Conservation (phyloP, 2,888 invertebrate species). For the Epiperipatus broadwayi region DNA sequence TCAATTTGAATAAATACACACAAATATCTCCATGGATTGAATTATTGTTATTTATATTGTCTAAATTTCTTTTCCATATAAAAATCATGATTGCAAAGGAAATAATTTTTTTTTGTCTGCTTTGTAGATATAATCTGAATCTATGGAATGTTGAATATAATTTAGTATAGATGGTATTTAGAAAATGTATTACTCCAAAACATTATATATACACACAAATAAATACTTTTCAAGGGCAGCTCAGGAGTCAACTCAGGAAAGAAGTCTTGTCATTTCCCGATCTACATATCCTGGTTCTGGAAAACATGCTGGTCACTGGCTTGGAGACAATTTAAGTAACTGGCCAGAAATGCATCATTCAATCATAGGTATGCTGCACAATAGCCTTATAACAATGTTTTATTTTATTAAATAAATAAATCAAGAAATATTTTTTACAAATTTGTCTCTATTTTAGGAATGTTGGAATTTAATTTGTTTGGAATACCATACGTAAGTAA, state of each 20-base stretch:
- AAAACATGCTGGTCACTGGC: slow-evolving; percentile 24
- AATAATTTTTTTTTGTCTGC: too few species aligned
- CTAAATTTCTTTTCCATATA: too few species aligned
- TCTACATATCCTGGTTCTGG: slow-evolving; percentile 24
- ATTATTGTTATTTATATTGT: too few species aligned
- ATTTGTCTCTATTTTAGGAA: slow-evolving; percentile 20
- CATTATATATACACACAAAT: too few species aligned
- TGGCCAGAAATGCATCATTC: slow-evolving; percentile 22
- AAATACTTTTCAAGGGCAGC: slow-evolving; percentile 15
- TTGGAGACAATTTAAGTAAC: slow-evolving; percentile 23
- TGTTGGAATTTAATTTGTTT: slow-evolving; percentile 29
- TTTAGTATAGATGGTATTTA: too few species aligned
- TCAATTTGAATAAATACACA: too few species aligned
- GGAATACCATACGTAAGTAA: slow-evolving; percentile 21
- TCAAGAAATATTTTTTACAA: too few species aligned
- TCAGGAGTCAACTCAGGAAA: slow-evolving; percentile 17
- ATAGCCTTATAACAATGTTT: background rate
- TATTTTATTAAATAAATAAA: background rate
- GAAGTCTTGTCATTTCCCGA: slow-evolving; percentile 24
- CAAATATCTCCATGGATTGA: too few species aligned
- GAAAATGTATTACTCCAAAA: too few species aligned
- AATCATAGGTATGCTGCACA: slow-evolving; percentile 19
- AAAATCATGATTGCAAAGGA: too few species aligned
- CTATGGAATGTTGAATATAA: too few species aligned
- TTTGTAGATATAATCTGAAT: too few species aligned